Conservation (phyloP, 2,113 vertebrate genomes). For the Butorides virescens region DNA sequence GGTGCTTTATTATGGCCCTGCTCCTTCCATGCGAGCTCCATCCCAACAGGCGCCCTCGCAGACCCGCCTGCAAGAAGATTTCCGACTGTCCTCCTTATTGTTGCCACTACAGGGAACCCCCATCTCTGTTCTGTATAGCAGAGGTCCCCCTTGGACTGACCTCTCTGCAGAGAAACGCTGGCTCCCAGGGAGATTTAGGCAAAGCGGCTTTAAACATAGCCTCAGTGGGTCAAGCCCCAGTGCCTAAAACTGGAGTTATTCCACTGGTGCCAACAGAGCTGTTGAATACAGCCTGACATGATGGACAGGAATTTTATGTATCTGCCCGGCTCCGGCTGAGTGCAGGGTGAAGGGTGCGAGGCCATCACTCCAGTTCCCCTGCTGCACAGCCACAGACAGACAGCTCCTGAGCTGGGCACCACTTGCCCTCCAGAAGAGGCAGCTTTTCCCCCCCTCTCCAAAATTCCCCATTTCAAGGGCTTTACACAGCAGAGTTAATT, state of each 20-base stretch:
- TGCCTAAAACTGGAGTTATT: neutral
- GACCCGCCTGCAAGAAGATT: fast-evolving
- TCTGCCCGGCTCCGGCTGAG: neutral
- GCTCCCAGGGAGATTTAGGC: neutral
- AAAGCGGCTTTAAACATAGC: neutral
- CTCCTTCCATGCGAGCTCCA: neutral
- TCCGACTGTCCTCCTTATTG: neutral
- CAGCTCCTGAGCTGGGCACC: neutral
- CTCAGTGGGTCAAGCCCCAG: neutral
- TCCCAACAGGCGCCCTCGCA: neutral
- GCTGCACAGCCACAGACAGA: fast-evolving
- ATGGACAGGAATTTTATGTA: neutral
- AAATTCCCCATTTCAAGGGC: neutral
- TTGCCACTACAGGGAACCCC: neutral
- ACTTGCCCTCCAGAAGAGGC: neutral
- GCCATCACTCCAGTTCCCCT: neutral
- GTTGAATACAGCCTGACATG: neutral
- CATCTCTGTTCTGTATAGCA: neutral
- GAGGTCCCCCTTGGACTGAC: neutral
- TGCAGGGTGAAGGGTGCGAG: fast-evolving
- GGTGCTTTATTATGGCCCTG: neutral
- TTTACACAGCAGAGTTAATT: neutral
- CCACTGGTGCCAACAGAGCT: neutral
- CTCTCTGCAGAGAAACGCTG: neutral
- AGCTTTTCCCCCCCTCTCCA: neutral